Conservation (phyloP, 2,113 vertebrate genomes). For the Lepus europaeus region DNA sequence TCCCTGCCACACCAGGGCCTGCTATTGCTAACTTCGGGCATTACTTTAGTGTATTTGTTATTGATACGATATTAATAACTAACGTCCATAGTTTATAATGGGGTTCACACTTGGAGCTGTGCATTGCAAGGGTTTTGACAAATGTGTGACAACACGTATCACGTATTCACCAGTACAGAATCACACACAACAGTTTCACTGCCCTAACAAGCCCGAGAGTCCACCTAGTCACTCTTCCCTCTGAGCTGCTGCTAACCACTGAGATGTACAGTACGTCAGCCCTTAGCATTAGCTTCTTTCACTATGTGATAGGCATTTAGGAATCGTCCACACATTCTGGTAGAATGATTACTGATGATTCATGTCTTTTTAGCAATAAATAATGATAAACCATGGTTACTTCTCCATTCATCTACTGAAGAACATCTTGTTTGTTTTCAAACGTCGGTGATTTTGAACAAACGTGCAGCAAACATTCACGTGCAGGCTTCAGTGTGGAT, state of each 20-base stretch:
- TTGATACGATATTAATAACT: background rate
- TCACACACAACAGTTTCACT: background rate
- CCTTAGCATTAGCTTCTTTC: background rate
- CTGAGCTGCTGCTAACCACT: too few relatives aligned
- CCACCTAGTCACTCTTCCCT: background rate
- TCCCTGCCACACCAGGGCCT: accelerated
- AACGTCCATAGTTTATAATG: background rate
- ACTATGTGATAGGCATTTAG: accelerated
- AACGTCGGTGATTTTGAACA: background rate
- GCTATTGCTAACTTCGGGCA: background rate
- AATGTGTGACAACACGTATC: background rate
- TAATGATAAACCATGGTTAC: accelerated
- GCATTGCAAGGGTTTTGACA: background rate
- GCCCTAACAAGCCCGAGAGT: background rate
- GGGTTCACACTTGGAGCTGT: background rate
- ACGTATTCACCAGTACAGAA: background rate
- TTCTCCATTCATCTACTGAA: background rate
- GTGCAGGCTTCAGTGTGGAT: accelerated
- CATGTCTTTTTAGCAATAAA: background rate
- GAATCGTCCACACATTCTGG: accelerated
- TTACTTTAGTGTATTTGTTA: background rate
- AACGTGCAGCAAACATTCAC: background rate
- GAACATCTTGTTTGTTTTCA: too few relatives aligned
- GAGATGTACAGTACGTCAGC: background rate
- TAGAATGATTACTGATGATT: too few relatives aligned